Evolutionary conservation across 1,140 invertebrate species (phyloP).

Genomic region (Schlechtendalia chinensis): DNA sequence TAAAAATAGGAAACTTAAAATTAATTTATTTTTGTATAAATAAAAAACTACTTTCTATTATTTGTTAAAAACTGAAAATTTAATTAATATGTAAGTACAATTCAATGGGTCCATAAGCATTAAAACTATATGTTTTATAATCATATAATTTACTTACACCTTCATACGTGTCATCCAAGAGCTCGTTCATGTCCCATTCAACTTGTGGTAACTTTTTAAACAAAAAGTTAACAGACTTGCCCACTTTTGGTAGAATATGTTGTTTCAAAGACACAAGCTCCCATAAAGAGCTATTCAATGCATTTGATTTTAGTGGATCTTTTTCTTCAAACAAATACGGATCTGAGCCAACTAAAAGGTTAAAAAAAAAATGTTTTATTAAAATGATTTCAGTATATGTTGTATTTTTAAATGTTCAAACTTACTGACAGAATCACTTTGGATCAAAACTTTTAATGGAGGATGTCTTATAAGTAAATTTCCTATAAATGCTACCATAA

Average conservation of each 20-base stretch:
- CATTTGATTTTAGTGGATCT: conserved; percentile 74
- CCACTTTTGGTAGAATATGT: conserved; percentile 72
- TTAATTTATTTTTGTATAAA: no score
- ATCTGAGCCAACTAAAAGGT: conserved; percentile 63
- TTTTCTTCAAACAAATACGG: conserved; percentile 79
- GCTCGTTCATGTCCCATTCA: conserved; percentile 67
- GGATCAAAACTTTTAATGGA: conserved; percentile 74
- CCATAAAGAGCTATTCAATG: conserved; percentile 87
- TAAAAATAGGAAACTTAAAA: no score
- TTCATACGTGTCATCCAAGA: conserved; percentile 63
- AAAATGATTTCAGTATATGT: conserved; percentile 10
- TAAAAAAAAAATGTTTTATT: neutral
- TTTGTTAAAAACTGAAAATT: no score
- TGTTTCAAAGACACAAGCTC: conserved; percentile 76
- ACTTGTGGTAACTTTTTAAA: conserved; percentile 64
- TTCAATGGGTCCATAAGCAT: neutral
- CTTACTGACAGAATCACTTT: conserved; percentile 59
- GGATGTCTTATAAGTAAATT: conserved; percentile 87
- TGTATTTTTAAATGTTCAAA: conserved; percentile 54
- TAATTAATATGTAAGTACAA: neutral
- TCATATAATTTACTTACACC: conserved; percentile 58
- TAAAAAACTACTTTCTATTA: no score
- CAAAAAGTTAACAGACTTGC: conserved; percentile 69
- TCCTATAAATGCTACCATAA: conserved; percentile 79
- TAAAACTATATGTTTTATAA: neutral